Base-by-base conservation (phyloP, 2,113 vertebrate genomes). In the Hemicordylus capensis region DNA sequence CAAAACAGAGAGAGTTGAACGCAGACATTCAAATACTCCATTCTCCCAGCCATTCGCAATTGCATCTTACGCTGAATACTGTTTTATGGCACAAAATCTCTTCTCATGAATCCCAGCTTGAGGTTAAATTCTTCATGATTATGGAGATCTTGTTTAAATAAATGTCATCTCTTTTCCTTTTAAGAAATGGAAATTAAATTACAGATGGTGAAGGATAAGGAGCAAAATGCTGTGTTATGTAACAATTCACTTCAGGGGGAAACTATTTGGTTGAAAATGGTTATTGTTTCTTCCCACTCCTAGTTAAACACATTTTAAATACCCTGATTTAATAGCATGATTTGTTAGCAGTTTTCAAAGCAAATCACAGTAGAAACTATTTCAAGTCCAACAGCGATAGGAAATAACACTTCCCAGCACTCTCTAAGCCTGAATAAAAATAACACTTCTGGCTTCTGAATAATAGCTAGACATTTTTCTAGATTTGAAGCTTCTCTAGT, bases 311-410 rank as follows among this genome's bases (percentile, higher is more conserved):
- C 84, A 89, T 89, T 92, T 85, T 84, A 91, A 92, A 87, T 90
- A 81, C 85, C 80, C 86, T 74, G 70, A 80, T 81, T 83, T 87
- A 82, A 81, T 89, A 90, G 82, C 87, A 72, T 0, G 5, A 82
- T 90, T 90, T 91, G 81, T n/a, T 91, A 80, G 69, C 83, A 67
- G 89, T 48, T 86, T 93, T 90, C 78, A 46, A 83, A 92, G 90
- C 84, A 90, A 91, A 81, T 90, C 85, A 93, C 87, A 83, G 84
- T 69, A 91, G 90, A 93, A 93, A 91, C 88, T 42, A 88, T 90
- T 93, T 93, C 92, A 89, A 93, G 92, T 88, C 90, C 78, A 92
- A 88, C 91, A 93, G 87, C 92, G 89, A 85, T 80, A 34, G 89
- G 83, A 91, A 92, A 91, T 93, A 4, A 64, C 90, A 86, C 73